A percentile compares a stretch with the other conserved stretches of the same genome.
phyloP scores from a whole-genome alignment of 1,140 invertebrate genomes.

The Neodiprion virginianus region DNA sequence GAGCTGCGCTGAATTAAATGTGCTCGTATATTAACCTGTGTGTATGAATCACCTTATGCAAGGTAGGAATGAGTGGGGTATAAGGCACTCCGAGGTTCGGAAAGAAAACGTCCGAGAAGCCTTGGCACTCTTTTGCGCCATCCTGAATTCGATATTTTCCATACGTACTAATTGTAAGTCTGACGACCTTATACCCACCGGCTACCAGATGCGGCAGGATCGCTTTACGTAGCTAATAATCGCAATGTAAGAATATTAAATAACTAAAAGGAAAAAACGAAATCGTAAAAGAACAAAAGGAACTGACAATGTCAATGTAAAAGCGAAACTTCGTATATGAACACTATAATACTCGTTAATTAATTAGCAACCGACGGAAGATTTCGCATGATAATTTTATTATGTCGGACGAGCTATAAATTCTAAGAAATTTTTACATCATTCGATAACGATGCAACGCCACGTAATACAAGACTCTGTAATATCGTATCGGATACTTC shows the following conservation, averaged over 20 bases:
- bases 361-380: too few relatives aligned
- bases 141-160: conserved; percentile 2
- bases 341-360: too few relatives aligned
- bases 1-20: neutral
- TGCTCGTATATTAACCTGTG: neutral
- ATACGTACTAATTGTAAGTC: neutral
- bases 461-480: too few relatives aligned
- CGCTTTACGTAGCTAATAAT: neutral
- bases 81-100: neutral
- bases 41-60: neutral
- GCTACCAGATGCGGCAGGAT: neutral
- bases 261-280: too few relatives aligned
- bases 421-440: too few relatives aligned
- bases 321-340: neutral
- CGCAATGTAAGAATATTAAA: neutral
- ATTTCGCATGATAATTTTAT: too few relatives aligned
- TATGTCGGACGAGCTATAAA: too few relatives aligned
- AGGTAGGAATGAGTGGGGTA: neutral
- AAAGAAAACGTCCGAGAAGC: neutral
- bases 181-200: too few relatives aligned
- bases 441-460: too few relatives aligned
- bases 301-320: too few relatives aligned
- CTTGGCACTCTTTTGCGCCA: neutral
- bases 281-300: too few relatives aligned
- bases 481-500: too few relatives aligned